phyloP scores from a whole-genome alignment of 2,888 invertebrate genomes.

The Melangyna quadrimaculata region DNA sequence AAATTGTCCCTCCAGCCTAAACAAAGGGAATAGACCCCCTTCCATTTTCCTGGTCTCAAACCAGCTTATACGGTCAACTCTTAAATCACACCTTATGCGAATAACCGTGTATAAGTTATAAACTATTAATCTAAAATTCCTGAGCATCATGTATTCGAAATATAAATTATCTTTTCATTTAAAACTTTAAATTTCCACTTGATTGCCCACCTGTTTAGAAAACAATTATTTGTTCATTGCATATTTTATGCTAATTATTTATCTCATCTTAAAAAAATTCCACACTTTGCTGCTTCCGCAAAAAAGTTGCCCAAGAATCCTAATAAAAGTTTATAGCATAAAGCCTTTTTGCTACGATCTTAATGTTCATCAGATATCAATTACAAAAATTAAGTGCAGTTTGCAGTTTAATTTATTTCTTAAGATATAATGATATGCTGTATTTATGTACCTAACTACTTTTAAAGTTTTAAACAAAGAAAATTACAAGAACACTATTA shows the following conservation, averaged over 20 bases:
- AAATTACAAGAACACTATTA: background rate
- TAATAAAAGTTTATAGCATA: slow-evolving; percentile 9
- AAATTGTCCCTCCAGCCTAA: too few relatives aligned
- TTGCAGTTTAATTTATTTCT: slow-evolving; percentile 25
- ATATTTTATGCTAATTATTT: background rate
- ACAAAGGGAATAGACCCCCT: too few relatives aligned
- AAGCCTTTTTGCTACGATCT: background rate
- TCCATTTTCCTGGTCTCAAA: too few relatives aligned
- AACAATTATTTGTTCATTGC: background rate
- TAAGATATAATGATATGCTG: slow-evolving; percentile 24
- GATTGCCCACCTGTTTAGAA: background rate
- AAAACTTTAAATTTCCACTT: background rate
- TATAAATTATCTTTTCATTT: background rate
- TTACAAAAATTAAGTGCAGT: slow-evolving; percentile 23
- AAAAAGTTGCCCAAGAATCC: background rate
- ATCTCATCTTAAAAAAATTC: background rate
- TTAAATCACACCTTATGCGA: too few relatives aligned
- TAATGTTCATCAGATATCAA: slow-evolving; percentile 16
- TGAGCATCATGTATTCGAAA: too few relatives aligned
- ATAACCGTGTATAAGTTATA: too few relatives aligned
- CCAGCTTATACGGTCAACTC: too few relatives aligned
- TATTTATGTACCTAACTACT: background rate
- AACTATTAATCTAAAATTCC: too few relatives aligned
- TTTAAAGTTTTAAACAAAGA: background rate
- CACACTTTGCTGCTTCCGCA: background rate